These are phyloP conservation scores for Prinia subflava DNA, from an alignment of 2,113 vertebrate species.

Conservation along the genomic window DNA sequence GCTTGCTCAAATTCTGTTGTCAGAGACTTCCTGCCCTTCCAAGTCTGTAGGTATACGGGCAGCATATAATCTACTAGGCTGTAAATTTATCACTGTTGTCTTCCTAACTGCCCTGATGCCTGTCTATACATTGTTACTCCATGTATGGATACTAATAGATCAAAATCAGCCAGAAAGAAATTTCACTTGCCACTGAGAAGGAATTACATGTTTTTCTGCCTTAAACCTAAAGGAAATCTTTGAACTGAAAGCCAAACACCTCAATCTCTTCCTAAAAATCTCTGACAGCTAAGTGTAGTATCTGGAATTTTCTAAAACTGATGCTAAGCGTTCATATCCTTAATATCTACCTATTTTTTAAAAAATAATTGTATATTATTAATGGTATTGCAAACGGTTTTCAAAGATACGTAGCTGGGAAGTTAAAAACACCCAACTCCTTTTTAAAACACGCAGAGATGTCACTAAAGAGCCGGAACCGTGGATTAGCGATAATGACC, in stretches of 20 bases:
- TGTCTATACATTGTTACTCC: not conserved
- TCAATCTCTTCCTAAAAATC: not conserved
- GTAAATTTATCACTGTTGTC: not conserved
- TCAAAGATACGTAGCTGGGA: not conserved
- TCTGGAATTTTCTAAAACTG: not conserved
- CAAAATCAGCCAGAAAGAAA: not conserved
- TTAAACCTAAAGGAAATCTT: constrained; percentile 69
- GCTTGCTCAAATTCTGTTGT: not conserved
- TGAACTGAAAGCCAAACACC: constrained; percentile 64
- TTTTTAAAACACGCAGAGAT: not conserved
- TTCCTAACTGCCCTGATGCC: not conserved
- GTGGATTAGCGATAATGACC: too few relatives aligned
- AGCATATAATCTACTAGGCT: not conserved
- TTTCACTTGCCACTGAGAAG: constrained; percentile 64
- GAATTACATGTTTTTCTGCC: constrained; percentile 64
- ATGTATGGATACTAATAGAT: not conserved
- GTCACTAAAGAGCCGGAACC: not conserved
- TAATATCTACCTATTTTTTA: not conserved
- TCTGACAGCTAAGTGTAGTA: not conserved
- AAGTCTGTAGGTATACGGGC: not conserved
- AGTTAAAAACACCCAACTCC: not conserved
- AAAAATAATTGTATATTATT: not conserved
- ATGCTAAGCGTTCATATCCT: not conserved
- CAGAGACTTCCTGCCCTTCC: not conserved
- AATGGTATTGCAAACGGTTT: not conserved